Conservation (phyloP, 1,140 invertebrate genomes). For the Neodiprion fabricii region DNA sequence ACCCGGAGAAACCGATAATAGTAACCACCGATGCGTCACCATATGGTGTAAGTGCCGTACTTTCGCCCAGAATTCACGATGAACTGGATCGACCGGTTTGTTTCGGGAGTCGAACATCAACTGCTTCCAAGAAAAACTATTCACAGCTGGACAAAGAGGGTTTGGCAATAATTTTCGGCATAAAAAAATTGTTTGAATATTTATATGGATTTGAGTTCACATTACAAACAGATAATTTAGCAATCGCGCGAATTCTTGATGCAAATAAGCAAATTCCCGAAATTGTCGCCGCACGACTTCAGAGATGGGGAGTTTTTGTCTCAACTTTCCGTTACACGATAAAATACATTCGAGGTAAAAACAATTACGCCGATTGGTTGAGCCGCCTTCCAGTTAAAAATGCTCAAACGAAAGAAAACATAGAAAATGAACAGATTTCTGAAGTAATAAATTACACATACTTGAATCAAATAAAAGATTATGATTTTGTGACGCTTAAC, state of each 20-base stretch:
- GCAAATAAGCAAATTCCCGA: not conserved
- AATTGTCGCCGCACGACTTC: not conserved
- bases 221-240: not conserved
- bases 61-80: constrained; percentile 41
- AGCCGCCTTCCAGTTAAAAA: not conserved
- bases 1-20: constrained; percentile 37
- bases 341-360: not conserved
- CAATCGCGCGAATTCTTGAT: not conserved
- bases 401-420: not conserved
- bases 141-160: constrained; percentile 33
- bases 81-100: constrained; percentile 39
- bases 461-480: not conserved
- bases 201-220: constrained; percentile 38
- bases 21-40: constrained; percentile 49
- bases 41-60: constrained; percentile 45
- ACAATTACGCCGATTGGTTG: constrained; percentile 18
- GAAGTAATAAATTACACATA: not conserved
- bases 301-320: not conserved
- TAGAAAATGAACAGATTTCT: not conserved
- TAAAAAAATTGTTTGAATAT: constrained; percentile 56
- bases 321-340: not conserved
- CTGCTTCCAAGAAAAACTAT: constrained; percentile 44
- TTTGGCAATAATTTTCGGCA: constrained; percentile 26
- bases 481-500: not conserved
- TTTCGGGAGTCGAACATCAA: constrained; percentile 44